Percentiles rank a stretch among this genome's conserved stretches.
phyloP scores from a whole-genome alignment of 2,113 vertebrate species.

The Prinia subflava region DNA sequence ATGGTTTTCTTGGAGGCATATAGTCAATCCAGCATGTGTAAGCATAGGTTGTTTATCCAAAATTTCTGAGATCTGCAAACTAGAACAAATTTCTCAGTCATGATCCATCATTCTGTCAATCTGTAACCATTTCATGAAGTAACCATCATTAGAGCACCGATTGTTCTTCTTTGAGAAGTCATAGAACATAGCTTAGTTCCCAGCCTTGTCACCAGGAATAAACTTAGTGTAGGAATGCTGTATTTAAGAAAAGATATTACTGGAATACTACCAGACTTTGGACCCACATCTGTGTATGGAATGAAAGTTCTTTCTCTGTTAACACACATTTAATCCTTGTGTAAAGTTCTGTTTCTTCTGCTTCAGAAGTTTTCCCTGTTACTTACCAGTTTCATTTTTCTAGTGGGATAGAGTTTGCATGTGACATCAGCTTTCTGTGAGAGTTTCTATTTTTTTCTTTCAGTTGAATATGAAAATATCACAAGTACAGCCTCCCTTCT shows the following conservation, averaged over 20 bases:
- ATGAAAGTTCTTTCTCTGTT: not conserved
- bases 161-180: not conserved
- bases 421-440: not conserved
- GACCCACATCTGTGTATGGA: not conserved
- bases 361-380: not conserved
- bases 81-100: not conserved
- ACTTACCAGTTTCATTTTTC: not conserved
- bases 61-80: not conserved
- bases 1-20: not conserved
- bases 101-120: not conserved
- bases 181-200: not conserved
- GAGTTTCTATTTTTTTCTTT: not conserved
- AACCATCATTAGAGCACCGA: not conserved
- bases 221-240: not conserved
- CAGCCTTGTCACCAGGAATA: not conserved
- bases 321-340: rapidly evolving
- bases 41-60: not conserved
- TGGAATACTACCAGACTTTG: not conserved
- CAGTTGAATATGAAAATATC: not conserved
- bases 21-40: not conserved
- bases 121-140: not conserved
- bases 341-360: not conserved
- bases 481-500: not conserved
- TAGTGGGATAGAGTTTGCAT: not conserved
- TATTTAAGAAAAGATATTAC: not conserved